A percentile compares a stretch with the other conserved stretches of the same genome.
phyloP scores from a whole-genome alignment of 2,113 vertebrate species.

The Crotalus helleri region DNA sequence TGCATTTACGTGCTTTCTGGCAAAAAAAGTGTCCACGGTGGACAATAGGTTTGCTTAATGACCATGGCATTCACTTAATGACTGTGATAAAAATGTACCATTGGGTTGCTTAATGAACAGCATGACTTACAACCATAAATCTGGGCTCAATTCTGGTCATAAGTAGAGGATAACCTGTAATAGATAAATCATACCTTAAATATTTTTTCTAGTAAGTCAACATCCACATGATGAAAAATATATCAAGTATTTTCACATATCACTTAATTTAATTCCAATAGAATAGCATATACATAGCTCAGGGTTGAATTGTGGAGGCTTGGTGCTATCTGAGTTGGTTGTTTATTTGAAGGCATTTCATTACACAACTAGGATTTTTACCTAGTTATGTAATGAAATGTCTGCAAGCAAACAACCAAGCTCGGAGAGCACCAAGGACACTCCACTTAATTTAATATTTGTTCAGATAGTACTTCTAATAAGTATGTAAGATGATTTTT shows the following conservation, averaged over 20 bases:
- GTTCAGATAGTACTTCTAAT: background rate
- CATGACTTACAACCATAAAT: background rate
- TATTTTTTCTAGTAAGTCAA: background rate
- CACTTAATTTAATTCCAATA: background rate
- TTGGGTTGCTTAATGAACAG: background rate
- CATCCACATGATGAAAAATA: background rate
- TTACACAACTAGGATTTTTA: background rate
- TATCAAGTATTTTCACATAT: background rate
- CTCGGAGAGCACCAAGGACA: background rate
- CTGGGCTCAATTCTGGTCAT: background rate
- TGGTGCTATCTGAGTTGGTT: background rate
- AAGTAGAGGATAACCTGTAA: background rate
- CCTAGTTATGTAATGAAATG: background rate
- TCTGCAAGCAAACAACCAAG: background rate
- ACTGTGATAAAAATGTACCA: background rate
- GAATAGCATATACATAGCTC: background rate
- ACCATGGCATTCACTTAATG: background rate
- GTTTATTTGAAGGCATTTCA: background rate
- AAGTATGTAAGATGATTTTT: background rate
- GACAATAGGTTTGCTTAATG: background rate
- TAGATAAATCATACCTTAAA: background rate
- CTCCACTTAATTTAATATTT: background rate
- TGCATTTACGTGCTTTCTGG: background rate
- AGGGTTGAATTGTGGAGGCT: background rate
- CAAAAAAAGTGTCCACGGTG: background rate